These are phyloP conservation scores for Kryptolebias ocellatus DNA, from an alignment of 2,797 vertebrate genomes.

Conservation along the genomic window DNA sequence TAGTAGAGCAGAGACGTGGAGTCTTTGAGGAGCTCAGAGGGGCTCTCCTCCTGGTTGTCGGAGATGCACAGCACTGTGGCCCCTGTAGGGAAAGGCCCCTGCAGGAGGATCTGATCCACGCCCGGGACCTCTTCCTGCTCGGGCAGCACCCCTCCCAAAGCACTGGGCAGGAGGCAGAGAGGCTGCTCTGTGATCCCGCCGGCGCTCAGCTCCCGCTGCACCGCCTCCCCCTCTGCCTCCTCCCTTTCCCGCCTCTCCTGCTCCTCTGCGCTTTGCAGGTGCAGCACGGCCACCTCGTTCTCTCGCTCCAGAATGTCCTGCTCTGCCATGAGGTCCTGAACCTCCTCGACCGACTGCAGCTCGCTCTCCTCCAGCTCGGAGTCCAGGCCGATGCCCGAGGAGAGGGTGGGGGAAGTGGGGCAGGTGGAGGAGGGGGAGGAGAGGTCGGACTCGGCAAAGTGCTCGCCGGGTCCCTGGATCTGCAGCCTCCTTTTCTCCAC, in stretches of 20 bases:
- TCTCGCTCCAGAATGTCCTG: constrained; percentile 83
- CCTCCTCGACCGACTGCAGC: constrained; percentile 56
- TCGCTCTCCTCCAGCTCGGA: constrained; percentile 72
- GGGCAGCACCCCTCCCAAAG: constrained; percentile 66
- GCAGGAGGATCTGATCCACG: constrained; percentile 85
- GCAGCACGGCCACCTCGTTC: constrained; percentile 92
- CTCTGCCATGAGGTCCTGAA: constrained; percentile 75
- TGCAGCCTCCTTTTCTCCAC: constrained; percentile 89
- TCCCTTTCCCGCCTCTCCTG: constrained; percentile 90
- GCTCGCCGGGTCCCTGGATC: constrained; percentile 56
- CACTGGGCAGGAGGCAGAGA: constrained; percentile 86
- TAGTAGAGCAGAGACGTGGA: constrained; percentile 83
- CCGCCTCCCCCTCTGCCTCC: constrained; percentile 87
- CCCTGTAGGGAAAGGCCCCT: constrained; percentile 87
- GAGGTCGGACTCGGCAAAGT: constrained; percentile 56
- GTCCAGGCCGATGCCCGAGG: constrained; percentile 73
- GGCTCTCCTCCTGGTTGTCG: constrained; percentile 78
- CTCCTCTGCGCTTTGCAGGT: constrained; percentile 95
- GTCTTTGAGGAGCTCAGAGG: constrained; percentile 74
- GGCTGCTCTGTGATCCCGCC: constrained; percentile 78
- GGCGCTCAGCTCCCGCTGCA: constrained; percentile 84
- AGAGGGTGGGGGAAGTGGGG: constrained; percentile 75
- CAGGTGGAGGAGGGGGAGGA: constrained; percentile 67
- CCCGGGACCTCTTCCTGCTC: constrained; percentile 65
- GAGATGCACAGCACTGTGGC: constrained; percentile 89